Evolutionary conservation across 2,888 invertebrate species (phyloP), one percentile per base, ranked within the genome.

Genomic region (Nebria brevicollis): DNA sequence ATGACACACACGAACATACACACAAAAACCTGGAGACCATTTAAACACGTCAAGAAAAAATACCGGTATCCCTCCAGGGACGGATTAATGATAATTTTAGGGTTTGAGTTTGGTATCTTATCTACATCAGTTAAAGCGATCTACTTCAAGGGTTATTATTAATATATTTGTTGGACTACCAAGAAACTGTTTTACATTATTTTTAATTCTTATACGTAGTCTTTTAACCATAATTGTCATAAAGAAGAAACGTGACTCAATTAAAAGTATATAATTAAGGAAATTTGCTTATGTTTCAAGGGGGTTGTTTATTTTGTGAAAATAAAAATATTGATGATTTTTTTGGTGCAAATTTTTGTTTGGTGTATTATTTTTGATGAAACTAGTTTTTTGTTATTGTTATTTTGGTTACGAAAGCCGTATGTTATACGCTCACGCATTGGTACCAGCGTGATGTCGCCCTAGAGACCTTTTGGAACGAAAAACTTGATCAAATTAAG

Each of bases 401-500:
- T 8, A 68, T 68, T 68, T 68, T 68, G 26, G 68, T 25, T 68
- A 68, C 68, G 26, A 54, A 54, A 54, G 54, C 54, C 54, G 54
- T 54, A 54, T 54, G 54, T 54, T 54, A 54, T 54, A 13, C 4
- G 54, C 54, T 11, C 54, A 54, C 54, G 54, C 54, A 54, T 54
- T 8, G 11, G 54, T 54, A 54, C 54, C 54, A 54, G 54, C 13
- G 54, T 54, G 54, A 54, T 54, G 11, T 54, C 54, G 54, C 54
- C 54, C 54, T 54, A 54, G 54, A 54, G 54, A 54, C 54, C 54
- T 54, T 54, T 54, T 54, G 11, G 54, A 54, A 54, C 54, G 54
- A 54, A 54, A 54, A 54, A 54, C 54, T 54, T 54, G 54, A 54
- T 54, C 11, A 54, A 54, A 54, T 54, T 54, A 54, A 54, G 54